Base-by-base conservation (phyloP, 2,797 vertebrate species). In the Schizothorax lantsangensis region DNA sequence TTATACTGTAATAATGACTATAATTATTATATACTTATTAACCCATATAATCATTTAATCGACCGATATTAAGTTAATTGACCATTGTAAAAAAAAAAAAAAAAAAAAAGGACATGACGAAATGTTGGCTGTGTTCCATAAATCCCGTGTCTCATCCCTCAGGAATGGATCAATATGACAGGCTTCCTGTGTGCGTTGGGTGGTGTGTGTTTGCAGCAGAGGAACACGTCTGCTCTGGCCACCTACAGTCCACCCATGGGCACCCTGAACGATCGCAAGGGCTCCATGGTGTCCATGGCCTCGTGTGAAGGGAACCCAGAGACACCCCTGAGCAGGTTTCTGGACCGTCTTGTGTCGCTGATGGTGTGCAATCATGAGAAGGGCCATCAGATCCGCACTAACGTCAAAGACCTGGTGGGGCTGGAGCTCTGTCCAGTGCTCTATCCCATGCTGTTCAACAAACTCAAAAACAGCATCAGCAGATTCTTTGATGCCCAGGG, bases 111-210 rank as follows among this genome's bases (percentile, higher is more conserved):
- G 72, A 52, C 45, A 75, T 75, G 15, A 33, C 4, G 2, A 5
- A 30, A 49, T 15, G 2, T 47, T 49, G 47, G 2, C 36, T 69
- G 19, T 64, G 8, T 49, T 36, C 36, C 30, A 38, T 81, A 33
- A 49, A 49, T n/a, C 21, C 26, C 12, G 26, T 49, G 19, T 72
- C 23, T 71, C 78, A 14, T 8, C n/a, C 72, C 30, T 40, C 97
- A 99, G 95, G 98, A 99, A 90, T 99, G 98, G 98, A 98, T 99
- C 95, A 99, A 99, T 94, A 99, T 99, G 97, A 99, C 98, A 0
- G 98, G 98, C 4, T 99, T 99, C 94, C 94, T 99, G 52, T 99
- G 98, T 79, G 98, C 97, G 0, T 96, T 99, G 10, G 98, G 98
- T 0, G 98, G 97, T 0, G 98, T 99, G n/a, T 99, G 98, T 90